A percentile compares a stretch with the other conserved stretches of the same genome.
phyloP scores from a whole-genome alignment of 2,888 invertebrate genomes.

The Volucella zonaria region DNA sequence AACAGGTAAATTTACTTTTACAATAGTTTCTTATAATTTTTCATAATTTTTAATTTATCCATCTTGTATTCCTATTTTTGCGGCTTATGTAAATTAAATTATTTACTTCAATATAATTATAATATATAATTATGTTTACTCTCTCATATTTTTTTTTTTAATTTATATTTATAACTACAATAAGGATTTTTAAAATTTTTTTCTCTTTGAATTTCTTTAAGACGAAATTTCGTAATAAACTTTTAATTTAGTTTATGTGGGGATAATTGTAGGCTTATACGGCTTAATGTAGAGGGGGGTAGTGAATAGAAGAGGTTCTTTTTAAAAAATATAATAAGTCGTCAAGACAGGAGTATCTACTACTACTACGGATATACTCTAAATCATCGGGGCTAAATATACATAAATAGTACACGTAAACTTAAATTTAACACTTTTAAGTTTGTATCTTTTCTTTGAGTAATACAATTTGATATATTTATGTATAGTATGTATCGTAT shows the following conservation, averaged over 20 bases:
- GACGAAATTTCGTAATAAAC: conserved; percentile 6
- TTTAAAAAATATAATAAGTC: conserved; percentile 68
- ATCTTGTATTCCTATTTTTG: conserved; percentile 7
- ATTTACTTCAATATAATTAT: conserved; percentile 55
- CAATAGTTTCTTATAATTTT: conserved; percentile 8
- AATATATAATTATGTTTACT: conserved; percentile 62
- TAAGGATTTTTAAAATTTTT: conserved; percentile 19
- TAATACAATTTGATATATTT: conserved; percentile 41
- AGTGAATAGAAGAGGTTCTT: conserved; percentile 43
- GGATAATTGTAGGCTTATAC: background rate
- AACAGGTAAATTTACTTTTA: conserved; percentile 50
- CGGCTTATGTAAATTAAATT: conserved; percentile 13
- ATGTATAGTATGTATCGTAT: conserved; percentile 2
- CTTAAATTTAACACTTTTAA: conserved; percentile 5
- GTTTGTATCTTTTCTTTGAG: conserved; percentile 34
- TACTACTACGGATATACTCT: conserved; percentile 37
- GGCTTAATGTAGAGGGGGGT: conserved; percentile 35
- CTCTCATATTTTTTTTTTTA: conserved; percentile 25
- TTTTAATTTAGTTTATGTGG: conserved; percentile 1
- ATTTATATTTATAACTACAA: conserved; percentile 30
- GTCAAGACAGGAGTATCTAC: conserved; percentile 67
- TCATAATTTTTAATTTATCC: conserved; percentile 15
- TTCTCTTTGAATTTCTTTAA: conserved; percentile 16
- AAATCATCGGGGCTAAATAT: conserved; percentile 13
- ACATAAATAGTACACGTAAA: conserved; percentile 44